Evolutionary conservation across 92 coral and sea anemone genomes (phyloP).

Genomic region (Porites divaricata): DNA sequence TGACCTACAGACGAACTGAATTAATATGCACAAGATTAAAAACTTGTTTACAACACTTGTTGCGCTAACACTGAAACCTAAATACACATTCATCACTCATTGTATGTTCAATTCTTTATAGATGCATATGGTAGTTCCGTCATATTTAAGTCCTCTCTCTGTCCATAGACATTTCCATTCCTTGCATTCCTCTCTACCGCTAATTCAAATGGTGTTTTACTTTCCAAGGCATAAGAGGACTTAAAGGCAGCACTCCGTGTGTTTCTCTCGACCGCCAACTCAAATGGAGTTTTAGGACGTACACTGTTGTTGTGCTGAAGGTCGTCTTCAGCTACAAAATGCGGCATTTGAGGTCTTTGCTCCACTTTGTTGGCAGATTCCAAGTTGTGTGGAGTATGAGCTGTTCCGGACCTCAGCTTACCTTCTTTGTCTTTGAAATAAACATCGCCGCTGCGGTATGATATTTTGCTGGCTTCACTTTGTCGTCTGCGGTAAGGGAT

Average conservation of each 20-base stretch:
- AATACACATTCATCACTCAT: not conserved
- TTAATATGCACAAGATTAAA: no score
- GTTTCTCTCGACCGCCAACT: constrained; percentile 29
- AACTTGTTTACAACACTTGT: no score
- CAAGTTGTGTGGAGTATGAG: constrained; percentile 3
- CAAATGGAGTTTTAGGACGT: constrained; percentile 27
- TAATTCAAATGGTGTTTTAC: constrained; percentile 12
- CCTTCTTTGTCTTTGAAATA: constrained; percentile 76
- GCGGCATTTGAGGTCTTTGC: constrained; percentile 4
- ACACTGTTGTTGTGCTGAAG: not conserved
- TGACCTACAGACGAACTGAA: no score
- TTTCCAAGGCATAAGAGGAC: not conserved
- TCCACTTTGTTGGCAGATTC: constrained; percentile 9
- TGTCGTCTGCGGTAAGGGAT: constrained; percentile 3
- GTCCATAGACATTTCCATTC: constrained; percentile 18
- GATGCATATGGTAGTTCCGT: constrained; percentile 23
- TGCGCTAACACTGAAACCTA: not conserved
- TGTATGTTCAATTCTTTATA: not conserved
- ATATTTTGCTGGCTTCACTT: constrained; percentile 44
- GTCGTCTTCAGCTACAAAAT: constrained; percentile 3
- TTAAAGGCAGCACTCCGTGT: not conserved
- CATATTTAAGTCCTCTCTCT: not conserved
- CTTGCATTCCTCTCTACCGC: constrained; percentile 20
- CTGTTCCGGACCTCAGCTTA: constrained; percentile 34
- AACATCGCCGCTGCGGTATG: constrained; percentile 80